phyloP scores from a whole-genome alignment of 2,113 vertebrate genomes.

The Podarcis cretensis region DNA sequence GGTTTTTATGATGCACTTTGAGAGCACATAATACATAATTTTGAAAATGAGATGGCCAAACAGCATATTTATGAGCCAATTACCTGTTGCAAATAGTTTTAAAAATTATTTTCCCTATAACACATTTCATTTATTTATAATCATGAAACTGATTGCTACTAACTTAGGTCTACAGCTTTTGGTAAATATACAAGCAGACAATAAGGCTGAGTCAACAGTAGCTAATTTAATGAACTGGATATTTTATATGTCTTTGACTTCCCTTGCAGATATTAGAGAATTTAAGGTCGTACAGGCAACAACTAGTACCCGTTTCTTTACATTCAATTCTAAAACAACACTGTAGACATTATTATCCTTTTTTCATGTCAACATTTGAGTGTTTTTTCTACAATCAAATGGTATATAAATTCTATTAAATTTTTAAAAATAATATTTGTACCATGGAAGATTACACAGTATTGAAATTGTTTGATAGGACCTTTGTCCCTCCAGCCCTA shows the following conservation, averaged over 20 bases:
- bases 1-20: neutral
- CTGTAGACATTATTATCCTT: neutral
- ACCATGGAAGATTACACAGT: neutral
- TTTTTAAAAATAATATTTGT: too few relatives aligned
- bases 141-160: neutral
- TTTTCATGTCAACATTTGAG: neutral
- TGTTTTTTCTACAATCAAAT: too few relatives aligned
- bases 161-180: neutral
- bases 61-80: slow-evolving; percentile 48
- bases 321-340: neutral
- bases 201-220: neutral
- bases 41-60: neutral
- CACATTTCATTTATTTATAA: slow-evolving; percentile 22
- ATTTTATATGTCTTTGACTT: neutral
- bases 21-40: neutral
- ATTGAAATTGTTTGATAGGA: neutral
- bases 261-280: neutral
- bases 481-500: neutral
- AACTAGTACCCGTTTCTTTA: neutral
- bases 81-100: slow-evolving; percentile 51
- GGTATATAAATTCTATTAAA: too few relatives aligned
- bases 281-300: neutral
- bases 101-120: slow-evolving; percentile 45
- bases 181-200: neutral
- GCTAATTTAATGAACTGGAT: neutral